Base-by-base conservation (phyloP, 2,888 invertebrate genomes). In the Ectemnius continuus region DNA sequence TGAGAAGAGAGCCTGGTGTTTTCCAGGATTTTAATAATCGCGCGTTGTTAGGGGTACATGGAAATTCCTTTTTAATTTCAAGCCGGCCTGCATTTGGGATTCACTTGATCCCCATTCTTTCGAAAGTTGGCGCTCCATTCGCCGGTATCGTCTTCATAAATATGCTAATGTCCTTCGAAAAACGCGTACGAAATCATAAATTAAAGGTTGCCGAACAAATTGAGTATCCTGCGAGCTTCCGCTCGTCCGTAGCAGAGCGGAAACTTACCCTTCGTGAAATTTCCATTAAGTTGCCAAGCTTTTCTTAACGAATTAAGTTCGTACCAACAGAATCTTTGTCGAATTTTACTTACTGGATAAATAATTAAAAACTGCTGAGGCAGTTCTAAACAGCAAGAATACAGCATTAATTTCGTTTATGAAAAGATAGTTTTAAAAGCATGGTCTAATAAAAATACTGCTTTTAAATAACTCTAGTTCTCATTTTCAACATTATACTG, bases 121-220 rank as follows among this genome's bases (percentile, higher is more conserved):
- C 14, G 52, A 16, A 52, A 16, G n/a, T 52, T 14, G 16, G 14
- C 52, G 14, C 13, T 16, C 52, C 16, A n/a, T 47, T n/a, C n/a
- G 47, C 2, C 47, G 11, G n/a, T 52, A 52, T 5, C 11, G 11
- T 36, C 14, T 16, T 52, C 52, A 52, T 52, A 52, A 52, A 52
- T 52, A 52, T 52, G 52, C 16, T 52, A 52, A 52, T 52, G n/a
- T 4, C 47, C n/a, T 36, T 16, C n/a, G 52, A 52, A 16, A 52
- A 52, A 16, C 6, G 16, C 16, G 52, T 52, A 16, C 16, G 16
- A 52, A 52, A 52, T 52, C n/a, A 52, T 52, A 52, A 52, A 52
- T 52, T 52, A 52, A 52, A 52, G 52, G 16, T 52, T 52, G 16
- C 52, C n/a, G 52, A 16, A 52, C 52, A 52, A 52, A 52, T 52